Evolutionary conservation across 2,888 invertebrate species (phyloP), one percentile per base, ranked within the genome.

Genomic region (Tetragnatha montana): DNA sequence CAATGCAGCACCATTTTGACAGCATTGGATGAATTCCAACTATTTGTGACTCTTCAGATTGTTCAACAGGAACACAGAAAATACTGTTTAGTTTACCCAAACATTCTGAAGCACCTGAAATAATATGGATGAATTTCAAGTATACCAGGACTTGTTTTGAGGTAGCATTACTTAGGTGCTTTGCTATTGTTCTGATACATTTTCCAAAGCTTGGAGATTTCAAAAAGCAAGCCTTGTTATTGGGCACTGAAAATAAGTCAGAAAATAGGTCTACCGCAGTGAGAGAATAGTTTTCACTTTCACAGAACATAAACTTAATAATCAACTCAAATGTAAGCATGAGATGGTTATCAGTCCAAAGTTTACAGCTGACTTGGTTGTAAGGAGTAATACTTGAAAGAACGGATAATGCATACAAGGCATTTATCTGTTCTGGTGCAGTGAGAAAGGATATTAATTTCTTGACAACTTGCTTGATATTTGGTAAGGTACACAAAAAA

Each of bases 311-410:
- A n/a, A 89, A 47, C 49, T 81, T 89, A 8, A 81, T 71, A 49
- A 85, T 89, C 10, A 89, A 71, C 17, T 81, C 85, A 81, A 89
- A 89, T 12, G 89, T 89, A 35, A 70, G 51, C 71, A 60, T 89
- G n/a, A 89, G 75, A 73, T 89, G 85, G 10, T 89, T 85, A 47
- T 89, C 89, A 47, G 89, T 85, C 89, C 89, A 89, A n/a, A 89
- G 10, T 12, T 85, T 85, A 21, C 75, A 35, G 10, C 76, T 81
- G 21, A 85, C 49, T 14, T 21, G 35, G 60, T 85, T 76, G 22
- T 78, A 76, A 22, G 85, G 85, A 8, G 89, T 60, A 21, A 89
- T 80, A 71, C 76, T 89, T 10, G 22, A 74, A 19, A 89, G 49
- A 21, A 89, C 81, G n/a, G 89, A 85, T 6, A 89, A 71, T 14